Evolutionary conservation across 1,140 invertebrate genomes (phyloP), one percentile per base, ranked within the genome.

Genomic region (Cherax destructor): DNA sequence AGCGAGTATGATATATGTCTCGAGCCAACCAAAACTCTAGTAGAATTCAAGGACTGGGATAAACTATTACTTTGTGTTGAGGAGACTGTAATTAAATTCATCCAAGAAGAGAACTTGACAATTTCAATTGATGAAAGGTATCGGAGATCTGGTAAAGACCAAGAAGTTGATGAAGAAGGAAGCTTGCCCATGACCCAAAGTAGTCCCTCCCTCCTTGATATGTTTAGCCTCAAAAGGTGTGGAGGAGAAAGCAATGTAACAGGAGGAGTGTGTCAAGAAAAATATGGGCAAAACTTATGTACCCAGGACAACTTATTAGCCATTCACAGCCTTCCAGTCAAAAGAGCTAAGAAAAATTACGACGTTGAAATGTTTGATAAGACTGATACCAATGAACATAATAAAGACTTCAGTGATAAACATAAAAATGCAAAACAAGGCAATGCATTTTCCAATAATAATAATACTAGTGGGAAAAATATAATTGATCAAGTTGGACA

Each of bases 41-140:
- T 96, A 24, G 96, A 96, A 94, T 97, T 97, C 93, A 95, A 95
- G 94, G 95, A 96, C 86, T 96, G 95, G 95, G 94, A 95, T 59
- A 90, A 94, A 79, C 93, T 97, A n/a, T 94, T 94, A 18, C 94
- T 94, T 83, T 94, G 95, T 77, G 92, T 96, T 61, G 95, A 96
- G 88, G 95, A 95, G 93, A 92, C 95, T 78, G 87, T 96, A 7
- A 85, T 93, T 6, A 93, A 93, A 76, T 95, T 95, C 81, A 85
- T 69, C 41, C 18, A 84, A n/a, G 91, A 92, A 24, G 91, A 92
- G 49, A 84, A 83, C n/a, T 72, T 92, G 49, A 59, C 56, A 5
- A 80, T 92, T 18, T 88, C 91, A 16, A 52, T 92, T 18, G 81
- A 88, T 52, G 91, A 88, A 41, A 77, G 91, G 24, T 92, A 49